Percentiles rank a stretch among this genome's conserved stretches.
phyloP scores from a whole-genome alignment of 1,140 invertebrate genomes.

The Polypedilum vanderplanki region DNA sequence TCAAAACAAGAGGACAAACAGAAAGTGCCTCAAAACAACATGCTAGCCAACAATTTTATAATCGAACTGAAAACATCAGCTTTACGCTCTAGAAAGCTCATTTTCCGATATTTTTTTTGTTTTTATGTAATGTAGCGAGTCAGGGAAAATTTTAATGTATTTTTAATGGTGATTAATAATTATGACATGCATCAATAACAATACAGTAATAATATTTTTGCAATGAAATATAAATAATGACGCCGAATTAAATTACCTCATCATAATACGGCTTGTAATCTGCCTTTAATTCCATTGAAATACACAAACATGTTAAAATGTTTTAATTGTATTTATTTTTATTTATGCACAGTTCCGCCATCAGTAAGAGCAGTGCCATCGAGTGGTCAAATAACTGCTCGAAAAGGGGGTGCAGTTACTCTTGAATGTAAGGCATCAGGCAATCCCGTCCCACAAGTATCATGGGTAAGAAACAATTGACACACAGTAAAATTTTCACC shows the following conservation, averaged over 20 bases:
- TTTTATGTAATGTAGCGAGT: too few relatives aligned
- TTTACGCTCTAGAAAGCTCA: too few relatives aligned
- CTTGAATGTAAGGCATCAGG: constrained; percentile 60
- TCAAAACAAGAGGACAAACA: too few relatives aligned
- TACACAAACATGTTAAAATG: background rate
- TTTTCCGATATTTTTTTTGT: too few relatives aligned
- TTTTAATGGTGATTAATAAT: background rate
- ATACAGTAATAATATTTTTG: background rate
- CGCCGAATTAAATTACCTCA: background rate
- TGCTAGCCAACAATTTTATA: too few relatives aligned
- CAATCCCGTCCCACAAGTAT: constrained; percentile 60
- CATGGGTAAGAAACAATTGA: constrained; percentile 57
- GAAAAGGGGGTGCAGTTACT: constrained; percentile 57
- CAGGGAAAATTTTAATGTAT: too few relatives aligned
- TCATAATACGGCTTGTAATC: background rate
- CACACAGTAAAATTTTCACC: constrained; percentile 28
- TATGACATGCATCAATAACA: constrained; percentile 19
- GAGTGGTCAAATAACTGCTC: constrained; percentile 53
- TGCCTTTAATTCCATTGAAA: background rate
- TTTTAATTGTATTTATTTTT: background rate
- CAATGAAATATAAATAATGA: background rate
- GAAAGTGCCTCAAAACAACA: too few relatives aligned
- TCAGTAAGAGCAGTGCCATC: constrained; percentile 53
- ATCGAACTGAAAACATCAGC: too few relatives aligned
- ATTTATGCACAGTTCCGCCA: constrained; percentile 47